Base-by-base conservation (phyloP, 2,888 invertebrate genomes). In the Ferdinandea cuprea region DNA sequence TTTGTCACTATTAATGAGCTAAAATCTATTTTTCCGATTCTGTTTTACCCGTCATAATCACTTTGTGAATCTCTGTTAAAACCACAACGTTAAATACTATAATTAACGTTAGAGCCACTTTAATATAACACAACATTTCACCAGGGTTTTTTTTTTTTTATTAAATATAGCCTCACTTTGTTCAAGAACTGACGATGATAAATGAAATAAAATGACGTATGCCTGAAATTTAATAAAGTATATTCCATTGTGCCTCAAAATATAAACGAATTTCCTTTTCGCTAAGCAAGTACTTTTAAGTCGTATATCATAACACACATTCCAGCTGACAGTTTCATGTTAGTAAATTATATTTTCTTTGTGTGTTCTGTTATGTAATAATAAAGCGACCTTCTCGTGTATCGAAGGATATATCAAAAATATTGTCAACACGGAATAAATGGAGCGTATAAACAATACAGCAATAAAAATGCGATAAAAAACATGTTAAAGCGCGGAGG, bases 401-500 rank as follows among this genome's bases (percentile, higher is more conserved):
- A 40, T 54, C 19, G 37, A 11, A 13, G 17, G 46, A 46, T 25
- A 61, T 30, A 59, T 37, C 17, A 68, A 40, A 59, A 73, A 73
- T 66, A 68, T 54, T 73, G 37, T 73, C 59, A 61, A 59, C 73
- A 28, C 44, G 37, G 44, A 72, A 37, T 72, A 65, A 72, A 58
- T 78, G 58, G 65, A 44, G 58, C 58, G 72, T 65, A 65, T 56
- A 66, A 73, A 59, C 50, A 68, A 68, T 59, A 52, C 46, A 32
- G 50, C 46, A 73, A 54, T 68, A 73, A 79, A 66, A 54, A 15
- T 42, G 40, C 21, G 44, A 66, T 54, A 54, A 65, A 48, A 15
- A 68, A n/a, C n/a, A 11, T 66, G 44, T 44, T 44, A 32, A 44
- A 68, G 44, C 42, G 32, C 32, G 19, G 21, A 44, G 0, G 11